Evolutionary conservation across 2,888 invertebrate species (phyloP).

Genomic region (Sminthurides aquaticus): DNA sequence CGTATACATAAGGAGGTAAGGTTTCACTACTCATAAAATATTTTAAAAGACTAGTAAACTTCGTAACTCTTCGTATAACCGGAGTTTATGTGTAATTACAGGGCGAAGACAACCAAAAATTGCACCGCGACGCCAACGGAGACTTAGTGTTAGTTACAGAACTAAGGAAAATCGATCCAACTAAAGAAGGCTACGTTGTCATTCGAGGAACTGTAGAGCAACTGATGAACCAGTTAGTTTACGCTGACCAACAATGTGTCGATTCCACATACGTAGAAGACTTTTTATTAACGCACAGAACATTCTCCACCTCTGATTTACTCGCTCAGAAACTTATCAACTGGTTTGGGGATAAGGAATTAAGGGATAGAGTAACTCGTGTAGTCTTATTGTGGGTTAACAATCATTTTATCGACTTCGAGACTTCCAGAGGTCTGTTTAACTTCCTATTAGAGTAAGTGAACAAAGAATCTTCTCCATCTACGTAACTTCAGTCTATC

Average conservation of each 20-base stretch:
- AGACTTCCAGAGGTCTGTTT: conserved; percentile 92
- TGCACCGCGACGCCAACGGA: conserved; percentile 20
- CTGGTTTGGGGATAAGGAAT: conserved; percentile 64
- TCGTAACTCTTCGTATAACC: too few relatives aligned
- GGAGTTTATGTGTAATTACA: conserved; percentile 11
- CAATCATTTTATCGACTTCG: conserved; percentile 96
- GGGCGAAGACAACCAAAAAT: conserved; percentile 39
- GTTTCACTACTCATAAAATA: not conserved
- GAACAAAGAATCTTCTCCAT: not conserved
- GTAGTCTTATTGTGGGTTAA: conserved; percentile 97
- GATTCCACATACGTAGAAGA: conserved; percentile 99
- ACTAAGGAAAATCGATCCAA: conserved; percentile 26
- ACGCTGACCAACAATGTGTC: conserved; percentile 76
- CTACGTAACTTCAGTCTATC: not conserved
- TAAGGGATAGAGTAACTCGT: conserved; percentile 80
- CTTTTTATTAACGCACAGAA: conserved; percentile 91
- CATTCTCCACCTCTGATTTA: conserved; percentile 60
- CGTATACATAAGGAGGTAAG: conserved; percentile 51
- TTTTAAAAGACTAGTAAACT: not conserved
- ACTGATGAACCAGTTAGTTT: conserved; percentile 85
- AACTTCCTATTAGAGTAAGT: conserved; percentile 56
- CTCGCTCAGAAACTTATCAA: conserved; percentile 30
- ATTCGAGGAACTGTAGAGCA: conserved; percentile 72
- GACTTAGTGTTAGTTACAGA: conserved; percentile 34
- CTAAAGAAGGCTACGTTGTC: conserved; percentile 26